phyloP scores from a whole-genome alignment of 2,888 invertebrate species.

The Acanthosepion esculentum region DNA sequence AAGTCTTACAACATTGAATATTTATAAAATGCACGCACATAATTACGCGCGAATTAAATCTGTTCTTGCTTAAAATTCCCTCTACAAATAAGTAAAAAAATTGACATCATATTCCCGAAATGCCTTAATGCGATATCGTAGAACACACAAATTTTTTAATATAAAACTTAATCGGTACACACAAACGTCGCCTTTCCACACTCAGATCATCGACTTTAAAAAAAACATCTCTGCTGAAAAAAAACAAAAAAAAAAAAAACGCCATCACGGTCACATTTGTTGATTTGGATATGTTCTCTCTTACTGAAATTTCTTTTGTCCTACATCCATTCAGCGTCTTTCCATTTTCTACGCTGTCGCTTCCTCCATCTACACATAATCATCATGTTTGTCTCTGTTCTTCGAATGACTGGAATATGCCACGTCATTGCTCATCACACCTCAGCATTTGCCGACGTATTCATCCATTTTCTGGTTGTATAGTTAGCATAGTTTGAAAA shows the following conservation, averaged over 20 bases:
- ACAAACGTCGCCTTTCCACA: too few relatives aligned
- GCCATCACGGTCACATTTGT: not conserved
- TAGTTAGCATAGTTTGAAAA: not conserved
- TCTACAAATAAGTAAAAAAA: too few relatives aligned
- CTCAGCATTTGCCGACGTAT: not conserved
- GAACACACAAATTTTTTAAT: too few relatives aligned
- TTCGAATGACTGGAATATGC: not conserved
- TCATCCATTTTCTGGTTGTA: not conserved
- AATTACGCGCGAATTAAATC: too few relatives aligned
- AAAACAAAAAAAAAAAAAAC: not conserved
- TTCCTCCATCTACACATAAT: not conserved
- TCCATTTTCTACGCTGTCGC: not conserved
- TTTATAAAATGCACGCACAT: too few relatives aligned
- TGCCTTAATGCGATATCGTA: too few relatives aligned
- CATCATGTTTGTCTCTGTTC: not conserved
- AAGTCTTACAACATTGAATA: too few relatives aligned
- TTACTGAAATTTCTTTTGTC: not conserved
- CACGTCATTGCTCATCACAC: not conserved
- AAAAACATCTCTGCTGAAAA: too few relatives aligned
- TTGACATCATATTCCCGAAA: too few relatives aligned
- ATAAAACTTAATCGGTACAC: too few relatives aligned
- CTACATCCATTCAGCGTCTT: not conserved
- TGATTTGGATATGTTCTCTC: not conserved
- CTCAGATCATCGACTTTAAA: too few relatives aligned
- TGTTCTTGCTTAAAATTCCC: too few relatives aligned